Percentiles rank a stretch among this genome's conserved stretches.
These are phyloP conservation scores for Abscondita cerata DNA, from an alignment of 2,888 invertebrate genomes.

Conservation along the genomic window DNA sequence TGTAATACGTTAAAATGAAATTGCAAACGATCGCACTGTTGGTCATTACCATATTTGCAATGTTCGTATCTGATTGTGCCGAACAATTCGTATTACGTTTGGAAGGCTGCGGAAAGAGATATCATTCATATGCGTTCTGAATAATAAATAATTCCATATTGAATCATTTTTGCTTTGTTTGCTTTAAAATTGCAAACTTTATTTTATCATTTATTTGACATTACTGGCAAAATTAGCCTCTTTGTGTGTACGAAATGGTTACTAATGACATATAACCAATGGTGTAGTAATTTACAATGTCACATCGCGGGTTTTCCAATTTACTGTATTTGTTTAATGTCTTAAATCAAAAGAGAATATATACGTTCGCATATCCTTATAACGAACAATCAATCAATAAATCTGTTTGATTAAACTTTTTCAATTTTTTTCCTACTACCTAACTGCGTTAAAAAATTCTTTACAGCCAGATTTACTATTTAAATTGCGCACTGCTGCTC, in stretches of 20 bases:
- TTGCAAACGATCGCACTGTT: slow-evolving; percentile 33
- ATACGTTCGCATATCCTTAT: not conserved
- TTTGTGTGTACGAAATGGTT: slow-evolving; percentile 12
- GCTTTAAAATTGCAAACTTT: slow-evolving; percentile 25
- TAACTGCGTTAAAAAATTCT: slow-evolving; percentile 3
- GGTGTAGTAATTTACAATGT: too few relatives aligned
- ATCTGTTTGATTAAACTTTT: slow-evolving; percentile 6
- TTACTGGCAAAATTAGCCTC: slow-evolving; percentile 20
- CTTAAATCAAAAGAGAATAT: too few relatives aligned
- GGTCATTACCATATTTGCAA: slow-evolving; percentile 37
- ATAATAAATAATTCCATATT: slow-evolving; percentile 33
- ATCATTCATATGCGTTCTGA: slow-evolving; percentile 33
- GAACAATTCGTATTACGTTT: slow-evolving; percentile 36
- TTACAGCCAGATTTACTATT: slow-evolving; percentile 9
- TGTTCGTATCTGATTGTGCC: slow-evolving; percentile 35
- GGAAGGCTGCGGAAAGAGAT: slow-evolving; percentile 35
- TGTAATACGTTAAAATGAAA: slow-evolving; percentile 29
- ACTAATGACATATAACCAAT: slow-evolving; percentile 9
- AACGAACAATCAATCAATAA: slow-evolving; percentile 6
- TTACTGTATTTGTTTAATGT: too few relatives aligned
- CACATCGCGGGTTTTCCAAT: too few relatives aligned
- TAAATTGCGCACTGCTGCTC: not conserved
- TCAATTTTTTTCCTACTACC: slow-evolving; percentile 3
- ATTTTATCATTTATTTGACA: slow-evolving; percentile 30
- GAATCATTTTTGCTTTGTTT: slow-evolving; percentile 31